Conservation (phyloP, 2,113 vertebrate species). For the Sitta europaea region DNA sequence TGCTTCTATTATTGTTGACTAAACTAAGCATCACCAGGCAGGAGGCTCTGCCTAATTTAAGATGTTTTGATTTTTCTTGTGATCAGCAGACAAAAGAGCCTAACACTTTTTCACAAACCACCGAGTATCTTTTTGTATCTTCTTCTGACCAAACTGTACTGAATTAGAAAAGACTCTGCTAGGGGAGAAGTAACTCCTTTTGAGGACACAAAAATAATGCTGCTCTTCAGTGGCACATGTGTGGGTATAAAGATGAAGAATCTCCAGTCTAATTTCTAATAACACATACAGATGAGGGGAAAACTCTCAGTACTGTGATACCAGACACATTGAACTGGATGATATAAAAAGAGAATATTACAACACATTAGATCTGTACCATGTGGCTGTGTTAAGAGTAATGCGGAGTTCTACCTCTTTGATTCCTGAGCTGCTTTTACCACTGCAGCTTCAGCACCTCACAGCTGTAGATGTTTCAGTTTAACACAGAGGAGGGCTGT, state of each 20-base stretch:
- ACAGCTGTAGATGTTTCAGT: not conserved
- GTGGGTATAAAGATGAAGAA: not conserved
- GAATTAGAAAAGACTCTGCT: not conserved
- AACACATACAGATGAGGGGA: not conserved
- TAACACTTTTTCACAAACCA: not conserved
- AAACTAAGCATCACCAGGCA: not conserved
- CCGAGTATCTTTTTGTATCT: not conserved
- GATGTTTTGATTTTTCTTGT: not conserved
- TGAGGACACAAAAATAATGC: accelerated
- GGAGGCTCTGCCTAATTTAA: not conserved
- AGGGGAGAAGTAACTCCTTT: not conserved
- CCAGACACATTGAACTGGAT: not conserved
- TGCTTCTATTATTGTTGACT: not conserved
- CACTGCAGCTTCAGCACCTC: not conserved
- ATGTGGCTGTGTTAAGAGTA: not conserved
- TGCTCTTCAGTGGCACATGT: accelerated
- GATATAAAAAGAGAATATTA: not conserved
- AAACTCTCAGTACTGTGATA: not conserved
- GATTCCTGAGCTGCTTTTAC: not conserved
- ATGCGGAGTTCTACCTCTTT: accelerated
- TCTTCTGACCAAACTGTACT: not conserved
- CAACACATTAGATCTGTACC: accelerated
- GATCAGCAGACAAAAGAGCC: not conserved
- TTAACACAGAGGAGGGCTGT: not conserved
- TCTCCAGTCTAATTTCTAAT: not conserved